Conservation (phyloP, 2,797 vertebrate genomes). For the Silurus lanzhouensis region DNA sequence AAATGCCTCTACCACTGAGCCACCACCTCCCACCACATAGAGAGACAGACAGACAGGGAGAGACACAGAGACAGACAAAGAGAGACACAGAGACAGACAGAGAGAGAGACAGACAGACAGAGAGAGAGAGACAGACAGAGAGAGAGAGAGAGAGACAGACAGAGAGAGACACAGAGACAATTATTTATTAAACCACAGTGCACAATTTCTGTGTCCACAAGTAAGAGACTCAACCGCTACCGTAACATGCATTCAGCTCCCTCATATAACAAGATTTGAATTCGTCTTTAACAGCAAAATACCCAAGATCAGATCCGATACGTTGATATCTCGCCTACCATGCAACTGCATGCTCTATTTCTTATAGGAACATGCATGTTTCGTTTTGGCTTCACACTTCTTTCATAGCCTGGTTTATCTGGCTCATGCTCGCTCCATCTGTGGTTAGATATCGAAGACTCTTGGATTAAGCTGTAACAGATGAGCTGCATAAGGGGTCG, state of each 20-base stretch:
- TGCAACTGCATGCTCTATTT: not conserved
- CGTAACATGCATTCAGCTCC: not conserved
- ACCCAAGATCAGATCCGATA: not conserved
- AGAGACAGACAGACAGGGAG: too few relatives aligned
- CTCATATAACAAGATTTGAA: not conserved
- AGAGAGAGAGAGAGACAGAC: too few relatives aligned
- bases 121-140: too few relatives aligned
- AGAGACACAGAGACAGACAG: too few relatives aligned
- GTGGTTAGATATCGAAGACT: constrained; percentile 30
- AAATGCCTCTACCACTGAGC: too few relatives aligned
- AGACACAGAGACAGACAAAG: too few relatives aligned
- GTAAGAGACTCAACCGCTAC: not conserved
- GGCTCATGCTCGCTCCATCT: constrained; percentile 43
- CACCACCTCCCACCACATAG: too few relatives aligned
- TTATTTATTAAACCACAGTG: too few relatives aligned
- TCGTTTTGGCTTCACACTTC: constrained; percentile 31
- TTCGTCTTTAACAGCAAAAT: not conserved
- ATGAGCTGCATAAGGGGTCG: constrained; percentile 35
- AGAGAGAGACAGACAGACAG: too few relatives aligned
- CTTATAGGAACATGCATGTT: constrained; percentile 20
- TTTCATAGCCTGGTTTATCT: constrained; percentile 33
- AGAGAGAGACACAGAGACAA: too few relatives aligned
- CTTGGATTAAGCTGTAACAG: constrained; percentile 44
- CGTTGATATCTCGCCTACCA: not conserved
- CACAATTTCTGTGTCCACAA: not conserved